phyloP scores from a whole-genome alignment of 2,888 invertebrate genomes.

The Sminthurides aquaticus region DNA sequence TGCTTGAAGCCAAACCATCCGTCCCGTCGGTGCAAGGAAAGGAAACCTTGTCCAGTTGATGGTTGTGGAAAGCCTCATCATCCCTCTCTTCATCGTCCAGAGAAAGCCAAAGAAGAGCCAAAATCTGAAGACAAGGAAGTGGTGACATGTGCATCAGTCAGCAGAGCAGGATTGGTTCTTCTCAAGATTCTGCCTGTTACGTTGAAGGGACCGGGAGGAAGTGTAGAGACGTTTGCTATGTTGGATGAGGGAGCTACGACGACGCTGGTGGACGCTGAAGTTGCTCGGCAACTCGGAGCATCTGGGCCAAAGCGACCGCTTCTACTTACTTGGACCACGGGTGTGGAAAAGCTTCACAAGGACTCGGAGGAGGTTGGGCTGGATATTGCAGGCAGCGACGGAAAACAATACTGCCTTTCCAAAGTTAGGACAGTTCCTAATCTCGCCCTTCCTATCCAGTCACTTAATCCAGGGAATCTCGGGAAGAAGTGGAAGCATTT shows the following conservation, averaged over 20 bases:
- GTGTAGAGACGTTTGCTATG: conserved; percentile 6
- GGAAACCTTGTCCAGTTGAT: background rate
- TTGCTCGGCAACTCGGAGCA: background rate
- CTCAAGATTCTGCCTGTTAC: conserved; percentile 1
- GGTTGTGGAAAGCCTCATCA: background rate
- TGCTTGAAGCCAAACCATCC: background rate
- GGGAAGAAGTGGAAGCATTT: background rate
- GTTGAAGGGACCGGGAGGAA: background rate
- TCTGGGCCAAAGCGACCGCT: background rate
- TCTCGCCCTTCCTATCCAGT: background rate
- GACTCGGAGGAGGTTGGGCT: background rate
- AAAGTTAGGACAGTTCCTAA: background rate
- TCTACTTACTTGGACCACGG: background rate
- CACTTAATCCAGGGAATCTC: background rate
- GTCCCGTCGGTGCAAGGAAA: background rate
- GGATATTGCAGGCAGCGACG: background rate
- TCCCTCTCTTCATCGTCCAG: background rate
- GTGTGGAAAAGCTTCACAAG: background rate
- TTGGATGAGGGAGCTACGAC: conserved; percentile 6
- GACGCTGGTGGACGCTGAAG: background rate
- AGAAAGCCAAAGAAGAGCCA: background rate
- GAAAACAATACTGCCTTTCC: background rate
- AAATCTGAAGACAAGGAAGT: background rate
- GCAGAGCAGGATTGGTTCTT: background rate
- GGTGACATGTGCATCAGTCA: background rate